A percentile compares a stretch with the other conserved stretches of the same genome.
phyloP scores from a whole-genome alignment of 2,113 vertebrate genomes.

The Albula glossodonta region DNA sequence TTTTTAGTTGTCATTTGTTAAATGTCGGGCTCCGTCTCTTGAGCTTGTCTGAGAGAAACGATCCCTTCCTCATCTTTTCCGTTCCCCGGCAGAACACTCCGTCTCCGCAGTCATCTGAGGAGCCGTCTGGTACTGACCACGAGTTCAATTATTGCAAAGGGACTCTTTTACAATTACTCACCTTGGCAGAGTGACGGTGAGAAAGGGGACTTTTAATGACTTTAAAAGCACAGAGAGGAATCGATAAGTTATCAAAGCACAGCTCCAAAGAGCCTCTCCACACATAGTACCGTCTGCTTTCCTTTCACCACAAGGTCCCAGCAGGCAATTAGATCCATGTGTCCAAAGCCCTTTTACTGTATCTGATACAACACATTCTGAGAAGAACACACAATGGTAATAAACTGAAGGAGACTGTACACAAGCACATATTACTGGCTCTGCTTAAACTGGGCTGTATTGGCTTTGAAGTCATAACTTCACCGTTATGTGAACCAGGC shows the following conservation, averaged over 20 bases:
- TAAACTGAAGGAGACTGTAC: background rate
- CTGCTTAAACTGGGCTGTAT: background rate
- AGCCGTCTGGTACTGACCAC: background rate
- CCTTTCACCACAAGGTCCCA: background rate
- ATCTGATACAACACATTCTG: background rate
- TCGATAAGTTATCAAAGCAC: slow-evolving; percentile 20
- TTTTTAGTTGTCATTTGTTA: too few relatives aligned
- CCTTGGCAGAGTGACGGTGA: background rate
- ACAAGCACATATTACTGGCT: background rate
- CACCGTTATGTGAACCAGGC: too few relatives aligned
- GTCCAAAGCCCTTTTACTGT: background rate
- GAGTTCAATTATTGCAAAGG: background rate
- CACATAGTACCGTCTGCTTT: background rate
- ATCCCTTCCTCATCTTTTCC: background rate
- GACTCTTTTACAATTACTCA: slow-evolving; percentile 21
- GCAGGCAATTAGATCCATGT: background rate
- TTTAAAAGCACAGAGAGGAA: slow-evolving; percentile 20
- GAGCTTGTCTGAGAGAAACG: background rate
- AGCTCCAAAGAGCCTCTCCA: background rate
- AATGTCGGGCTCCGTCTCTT: background rate
- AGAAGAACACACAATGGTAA: background rate
- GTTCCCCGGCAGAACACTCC: background rate
- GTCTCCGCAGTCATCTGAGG: background rate
- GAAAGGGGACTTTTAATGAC: slow-evolving; percentile 17
- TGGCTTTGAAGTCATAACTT: too few relatives aligned